Conservation (phyloP, 2,113 vertebrate species). For the Cacatua alba region DNA sequence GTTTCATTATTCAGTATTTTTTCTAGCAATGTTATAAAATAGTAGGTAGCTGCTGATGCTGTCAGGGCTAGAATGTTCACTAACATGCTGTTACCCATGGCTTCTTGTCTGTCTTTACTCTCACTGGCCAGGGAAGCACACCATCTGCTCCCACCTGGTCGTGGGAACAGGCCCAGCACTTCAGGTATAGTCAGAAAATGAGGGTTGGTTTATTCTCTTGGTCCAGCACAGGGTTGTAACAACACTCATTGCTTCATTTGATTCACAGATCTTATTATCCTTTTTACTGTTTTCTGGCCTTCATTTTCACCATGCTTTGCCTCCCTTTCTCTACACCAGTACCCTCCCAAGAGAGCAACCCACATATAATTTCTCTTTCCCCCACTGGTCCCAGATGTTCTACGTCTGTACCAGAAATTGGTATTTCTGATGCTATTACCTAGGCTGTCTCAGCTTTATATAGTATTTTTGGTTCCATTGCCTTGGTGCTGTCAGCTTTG, state of each 20-base stretch:
- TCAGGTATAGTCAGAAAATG: not conserved
- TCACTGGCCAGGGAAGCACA: not conserved
- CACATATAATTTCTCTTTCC: not conserved
- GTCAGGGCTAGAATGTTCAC: not conserved
- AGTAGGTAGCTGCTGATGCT: not conserved
- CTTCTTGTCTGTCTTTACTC: not conserved
- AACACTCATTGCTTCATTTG: not conserved
- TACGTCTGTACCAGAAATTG: not conserved
- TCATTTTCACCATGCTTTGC: not conserved
- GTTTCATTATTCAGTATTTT: not conserved
- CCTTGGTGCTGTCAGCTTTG: not conserved
- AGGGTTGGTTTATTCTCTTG: not conserved
- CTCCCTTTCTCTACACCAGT: not conserved
- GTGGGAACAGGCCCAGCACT: not conserved
- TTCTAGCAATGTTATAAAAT: not conserved
- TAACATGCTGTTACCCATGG: fast-evolving
- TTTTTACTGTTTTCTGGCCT: not conserved
- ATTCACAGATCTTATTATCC: not conserved
- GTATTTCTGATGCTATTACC: not conserved
- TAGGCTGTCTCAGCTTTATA: not conserved
- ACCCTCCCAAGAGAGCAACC: fast-evolving
- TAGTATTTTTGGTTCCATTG: not conserved
- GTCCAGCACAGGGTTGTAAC: not conserved
- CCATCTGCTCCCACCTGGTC: not conserved
- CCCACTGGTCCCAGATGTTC: not conserved